Conservation (phyloP, 2,113 vertebrate genomes). For the Turdus rufiventris region DNA sequence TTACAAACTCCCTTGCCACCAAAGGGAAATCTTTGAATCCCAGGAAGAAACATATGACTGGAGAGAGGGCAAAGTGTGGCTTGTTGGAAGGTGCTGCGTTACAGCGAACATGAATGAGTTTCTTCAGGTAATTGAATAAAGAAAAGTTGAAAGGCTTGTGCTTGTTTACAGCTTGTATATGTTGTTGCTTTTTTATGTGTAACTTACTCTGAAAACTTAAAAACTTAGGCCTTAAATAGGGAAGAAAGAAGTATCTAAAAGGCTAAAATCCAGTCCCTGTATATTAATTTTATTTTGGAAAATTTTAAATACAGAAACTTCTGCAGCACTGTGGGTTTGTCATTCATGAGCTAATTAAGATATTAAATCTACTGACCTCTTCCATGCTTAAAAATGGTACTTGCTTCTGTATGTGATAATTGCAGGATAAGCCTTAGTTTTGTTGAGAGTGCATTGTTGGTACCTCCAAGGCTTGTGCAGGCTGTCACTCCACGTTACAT, state of each 20-base stretch:
- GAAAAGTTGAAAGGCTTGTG: background rate
- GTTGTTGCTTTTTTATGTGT: background rate
- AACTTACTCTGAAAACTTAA: background rate
- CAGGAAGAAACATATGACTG: background rate
- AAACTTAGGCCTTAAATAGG: background rate
- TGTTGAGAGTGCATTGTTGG: background rate
- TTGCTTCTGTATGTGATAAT: background rate
- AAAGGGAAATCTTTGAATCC: background rate
- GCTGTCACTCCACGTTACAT: rapidly evolving
- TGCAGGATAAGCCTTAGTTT: background rate
- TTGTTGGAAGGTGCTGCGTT: background rate
- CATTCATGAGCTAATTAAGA: background rate
- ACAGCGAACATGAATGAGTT: background rate
- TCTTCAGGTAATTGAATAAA: background rate
- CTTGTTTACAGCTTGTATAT: background rate
- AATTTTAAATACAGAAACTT: background rate
- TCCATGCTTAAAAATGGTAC: background rate
- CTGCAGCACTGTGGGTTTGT: background rate
- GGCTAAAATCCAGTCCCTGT: background rate
- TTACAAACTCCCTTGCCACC: background rate
- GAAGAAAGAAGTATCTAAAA: background rate
- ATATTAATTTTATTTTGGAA: background rate
- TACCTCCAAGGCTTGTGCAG: background rate
- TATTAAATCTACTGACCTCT: background rate
- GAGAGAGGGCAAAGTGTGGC: background rate